These are phyloP conservation scores for Agrilus planipennis DNA, from an alignment of 1,140 invertebrate species.

Conservation along the genomic window DNA sequence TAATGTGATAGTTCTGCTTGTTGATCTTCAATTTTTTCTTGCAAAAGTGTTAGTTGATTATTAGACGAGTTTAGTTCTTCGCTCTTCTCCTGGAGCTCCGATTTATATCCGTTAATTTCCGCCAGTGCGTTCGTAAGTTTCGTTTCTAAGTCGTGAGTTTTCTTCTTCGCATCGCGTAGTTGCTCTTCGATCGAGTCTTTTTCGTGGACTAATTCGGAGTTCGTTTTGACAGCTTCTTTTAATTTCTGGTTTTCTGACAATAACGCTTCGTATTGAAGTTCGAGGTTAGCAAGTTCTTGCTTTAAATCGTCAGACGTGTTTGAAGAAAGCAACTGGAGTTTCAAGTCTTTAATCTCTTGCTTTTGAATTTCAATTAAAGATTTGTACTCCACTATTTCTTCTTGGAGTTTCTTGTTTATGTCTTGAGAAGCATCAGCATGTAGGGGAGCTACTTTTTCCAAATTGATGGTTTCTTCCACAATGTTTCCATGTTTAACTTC, in stretches of 20 bases:
- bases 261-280: conserved; percentile 18
- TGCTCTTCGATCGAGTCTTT: conserved; percentile 35
- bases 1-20: conserved; percentile 13
- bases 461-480: neutral
- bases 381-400: conserved; percentile 37
- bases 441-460: conserved; percentile 1
- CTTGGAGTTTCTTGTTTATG: conserved; percentile 36
- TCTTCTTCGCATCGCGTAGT: conserved; percentile 22
- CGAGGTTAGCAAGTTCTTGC: conserved; percentile 4
- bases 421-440: neutral
- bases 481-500: conserved; percentile 1
- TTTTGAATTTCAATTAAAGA: conserved; percentile 36
- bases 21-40: conserved; percentile 17
- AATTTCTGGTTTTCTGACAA: conserved; percentile 23
- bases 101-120: conserved; percentile 35
- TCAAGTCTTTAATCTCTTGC: conserved; percentile 32
- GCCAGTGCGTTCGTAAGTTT: conserved; percentile 27
- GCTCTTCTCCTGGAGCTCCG: conserved; percentile 33
- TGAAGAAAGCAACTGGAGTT: conserved; percentile 31
- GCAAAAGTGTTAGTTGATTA: conserved; percentile 17
- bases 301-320: conserved; percentile 5
- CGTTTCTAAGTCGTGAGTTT: conserved; percentile 35
- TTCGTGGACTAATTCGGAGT: conserved; percentile 37
- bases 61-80: conserved; percentile 25
- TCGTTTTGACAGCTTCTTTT: conserved; percentile 37